phyloP scores from a whole-genome alignment of 2,888 invertebrate species.

The Aphidius colemani region DNA sequence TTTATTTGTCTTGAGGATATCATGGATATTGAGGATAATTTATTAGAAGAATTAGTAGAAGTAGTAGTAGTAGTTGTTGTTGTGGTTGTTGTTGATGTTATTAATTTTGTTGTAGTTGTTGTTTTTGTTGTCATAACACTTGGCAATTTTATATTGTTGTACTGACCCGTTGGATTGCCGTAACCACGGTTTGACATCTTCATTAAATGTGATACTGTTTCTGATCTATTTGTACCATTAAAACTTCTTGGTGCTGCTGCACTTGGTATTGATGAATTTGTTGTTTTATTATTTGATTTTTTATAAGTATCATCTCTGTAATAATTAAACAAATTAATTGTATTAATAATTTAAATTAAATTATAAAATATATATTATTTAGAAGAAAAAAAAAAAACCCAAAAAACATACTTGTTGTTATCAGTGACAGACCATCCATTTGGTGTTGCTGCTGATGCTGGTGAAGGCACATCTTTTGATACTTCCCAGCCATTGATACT shows the following conservation, averaged over 20 bases:
- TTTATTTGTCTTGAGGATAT: conserved; percentile 23
- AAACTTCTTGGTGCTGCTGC: conserved; percentile 55
- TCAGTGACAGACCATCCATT: conserved; percentile 57
- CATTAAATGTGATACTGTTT: conserved; percentile 68
- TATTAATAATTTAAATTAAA: conserved; percentile 22
- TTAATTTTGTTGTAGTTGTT: not conserved
- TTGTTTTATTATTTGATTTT: conserved; percentile 31
- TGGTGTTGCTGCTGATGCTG: conserved; percentile 45
- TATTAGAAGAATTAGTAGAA: conserved; percentile 5
- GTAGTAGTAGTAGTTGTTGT: not conserved
- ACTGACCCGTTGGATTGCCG: conserved; percentile 62
- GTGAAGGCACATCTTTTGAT: conserved; percentile 49
- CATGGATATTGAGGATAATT: conserved; percentile 19
- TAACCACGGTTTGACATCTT: conserved; percentile 78
- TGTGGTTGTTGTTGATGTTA: not conserved
- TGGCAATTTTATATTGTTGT: conserved; percentile 29
- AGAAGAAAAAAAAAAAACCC: conserved; percentile 11
- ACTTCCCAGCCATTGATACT: conserved; percentile 53
- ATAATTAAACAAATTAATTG: conserved; percentile 7
- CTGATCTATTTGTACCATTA: conserved; percentile 57
- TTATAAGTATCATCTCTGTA: conserved; percentile 32
- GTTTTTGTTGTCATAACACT: not conserved
- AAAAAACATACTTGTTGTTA: conserved; percentile 37
- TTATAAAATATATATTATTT: conserved; percentile 15
- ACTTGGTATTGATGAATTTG: conserved; percentile 42